These are phyloP conservation scores for Ophiothrix spiculata DNA, from an alignment of 35 echinoderm and acorn worm genomes.

Conservation along the genomic window DNA sequence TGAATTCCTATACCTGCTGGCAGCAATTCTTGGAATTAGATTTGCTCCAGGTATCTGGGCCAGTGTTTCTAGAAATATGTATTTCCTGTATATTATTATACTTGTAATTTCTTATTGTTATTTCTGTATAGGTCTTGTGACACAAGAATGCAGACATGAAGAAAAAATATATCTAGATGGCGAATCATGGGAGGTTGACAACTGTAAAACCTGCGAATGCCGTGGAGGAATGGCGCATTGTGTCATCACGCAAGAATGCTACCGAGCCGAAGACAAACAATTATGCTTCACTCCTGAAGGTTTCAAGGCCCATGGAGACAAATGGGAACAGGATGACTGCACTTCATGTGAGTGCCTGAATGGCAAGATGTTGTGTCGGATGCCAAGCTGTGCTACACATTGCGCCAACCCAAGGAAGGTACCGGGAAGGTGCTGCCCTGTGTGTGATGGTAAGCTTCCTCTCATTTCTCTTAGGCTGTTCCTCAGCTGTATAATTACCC, in stretches of 20 bases:
- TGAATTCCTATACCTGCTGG: no score
- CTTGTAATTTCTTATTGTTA: not conserved
- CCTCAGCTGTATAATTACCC: not conserved
- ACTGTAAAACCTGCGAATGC: slow-evolving; percentile 67
- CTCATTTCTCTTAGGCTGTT: not conserved
- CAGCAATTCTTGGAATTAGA: no score
- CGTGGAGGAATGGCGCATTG: slow-evolving; percentile 55
- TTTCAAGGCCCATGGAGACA: slow-evolving; percentile 53
- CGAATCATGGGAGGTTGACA: slow-evolving; percentile 60
- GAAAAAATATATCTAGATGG: slow-evolving; percentile 53
- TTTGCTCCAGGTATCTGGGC: no score
- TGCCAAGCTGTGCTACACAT: slow-evolving; percentile 59
- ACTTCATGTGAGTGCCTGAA: slow-evolving; percentile 72
- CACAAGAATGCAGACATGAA: slow-evolving; percentile 62
- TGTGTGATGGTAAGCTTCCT: slow-evolving; percentile 78
- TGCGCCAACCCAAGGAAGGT: slow-evolving; percentile 64
- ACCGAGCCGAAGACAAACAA: slow-evolving; percentile 30
- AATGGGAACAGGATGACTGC: slow-evolving; percentile 85
- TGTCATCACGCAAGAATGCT: slow-evolving; percentile 50
- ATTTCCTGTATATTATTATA: not conserved
- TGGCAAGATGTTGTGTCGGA: slow-evolving; percentile 61
- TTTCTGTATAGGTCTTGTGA: slow-evolving; percentile 45
- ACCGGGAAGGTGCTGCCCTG: slow-evolving; percentile 82
- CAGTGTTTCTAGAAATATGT: not conserved
- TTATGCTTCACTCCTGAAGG: slow-evolving; percentile 44